Evolutionary conservation across 1,140 invertebrate genomes (phyloP).

Genomic region (Diprion similis): DNA sequence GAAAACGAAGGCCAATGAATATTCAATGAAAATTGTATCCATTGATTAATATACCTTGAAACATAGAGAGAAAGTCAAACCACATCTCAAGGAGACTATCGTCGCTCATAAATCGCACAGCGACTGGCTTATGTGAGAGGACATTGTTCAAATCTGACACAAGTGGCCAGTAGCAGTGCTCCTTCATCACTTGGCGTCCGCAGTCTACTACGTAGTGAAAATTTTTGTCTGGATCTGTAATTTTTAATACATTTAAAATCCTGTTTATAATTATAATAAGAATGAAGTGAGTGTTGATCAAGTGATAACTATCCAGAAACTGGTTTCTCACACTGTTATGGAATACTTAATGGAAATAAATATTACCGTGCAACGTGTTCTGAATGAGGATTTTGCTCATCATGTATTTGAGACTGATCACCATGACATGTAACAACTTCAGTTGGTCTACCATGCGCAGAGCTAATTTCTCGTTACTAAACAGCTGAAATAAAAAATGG

Average conservation of each 20-base stretch:
- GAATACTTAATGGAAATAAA: constrained; percentile 11
- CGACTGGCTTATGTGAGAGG: constrained; percentile 90
- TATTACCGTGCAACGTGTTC: constrained; percentile 82
- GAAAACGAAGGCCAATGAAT: constrained; percentile 6
- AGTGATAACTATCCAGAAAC: constrained; percentile 17
- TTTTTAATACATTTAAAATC: constrained; percentile 11
- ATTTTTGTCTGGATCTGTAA: constrained; percentile 78
- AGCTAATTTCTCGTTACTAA: constrained; percentile 92
- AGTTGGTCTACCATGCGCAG: constrained; percentile 89
- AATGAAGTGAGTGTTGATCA: not conserved
- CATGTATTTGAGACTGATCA: constrained; percentile 92
- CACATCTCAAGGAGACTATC: constrained; percentile 89
- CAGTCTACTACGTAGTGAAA: constrained; percentile 94
- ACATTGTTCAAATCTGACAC: constrained; percentile 98
- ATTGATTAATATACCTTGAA: constrained; percentile 77
- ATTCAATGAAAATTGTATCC: constrained; percentile 9
- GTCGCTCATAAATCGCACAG: constrained; percentile 87
- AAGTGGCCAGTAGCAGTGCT: constrained; percentile 97
- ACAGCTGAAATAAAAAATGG: constrained; percentile 66
- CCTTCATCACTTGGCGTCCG: constrained; percentile 89
- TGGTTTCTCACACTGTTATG: constrained; percentile 19
- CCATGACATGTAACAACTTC: constrained; percentile 92
- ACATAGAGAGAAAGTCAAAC: constrained; percentile 92
- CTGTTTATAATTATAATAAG: constrained; percentile 4
- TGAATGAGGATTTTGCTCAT: constrained; percentile 89